Percentiles rank a stretch among this genome's conserved stretches.
These are phyloP conservation scores for Hermetia illucens DNA, from an alignment of 1,140 invertebrate species.

Conservation along the genomic window DNA sequence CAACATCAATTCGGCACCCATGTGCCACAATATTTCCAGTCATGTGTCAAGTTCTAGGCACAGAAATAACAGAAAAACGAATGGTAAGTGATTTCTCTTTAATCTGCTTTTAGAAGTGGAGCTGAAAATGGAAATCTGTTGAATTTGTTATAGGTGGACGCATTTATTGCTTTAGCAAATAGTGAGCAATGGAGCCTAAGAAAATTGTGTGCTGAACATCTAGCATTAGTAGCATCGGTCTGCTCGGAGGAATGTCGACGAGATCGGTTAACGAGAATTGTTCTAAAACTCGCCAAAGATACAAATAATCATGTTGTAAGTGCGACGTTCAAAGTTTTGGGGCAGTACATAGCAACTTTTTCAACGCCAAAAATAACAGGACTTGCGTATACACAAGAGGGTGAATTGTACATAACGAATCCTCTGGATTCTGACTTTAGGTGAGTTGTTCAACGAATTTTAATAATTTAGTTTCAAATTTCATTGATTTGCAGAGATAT, in stretches of 20 bases:
- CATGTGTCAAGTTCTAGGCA: not conserved
- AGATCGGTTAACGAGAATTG: not conserved
- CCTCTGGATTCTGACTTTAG: not conserved
- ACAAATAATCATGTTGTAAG: not conserved
- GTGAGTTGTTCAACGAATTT: not conserved
- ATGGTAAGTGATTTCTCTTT: not conserved
- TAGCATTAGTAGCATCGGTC: not conserved
- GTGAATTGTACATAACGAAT: too few relatives aligned
- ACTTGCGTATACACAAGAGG: not conserved
- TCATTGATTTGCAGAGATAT: not conserved
- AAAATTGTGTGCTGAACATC: not conserved
- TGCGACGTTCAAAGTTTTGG: not conserved
- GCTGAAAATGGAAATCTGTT: too few relatives aligned
- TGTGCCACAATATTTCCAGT: not conserved
- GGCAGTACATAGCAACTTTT: not conserved
- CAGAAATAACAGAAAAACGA: not conserved
- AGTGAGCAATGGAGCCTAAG: not conserved
- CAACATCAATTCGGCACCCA: not conserved
- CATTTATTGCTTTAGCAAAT: not conserved
- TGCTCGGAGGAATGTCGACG: not conserved
- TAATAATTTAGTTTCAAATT: not conserved
- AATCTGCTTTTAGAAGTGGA: not conserved
- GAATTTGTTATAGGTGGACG: not conserved
- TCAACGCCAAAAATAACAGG: not conserved
- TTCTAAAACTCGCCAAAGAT: not conserved